Evolutionary conservation across 2,797 vertebrate species (phyloP).

Genomic region (Falco rusticolus): DNA sequence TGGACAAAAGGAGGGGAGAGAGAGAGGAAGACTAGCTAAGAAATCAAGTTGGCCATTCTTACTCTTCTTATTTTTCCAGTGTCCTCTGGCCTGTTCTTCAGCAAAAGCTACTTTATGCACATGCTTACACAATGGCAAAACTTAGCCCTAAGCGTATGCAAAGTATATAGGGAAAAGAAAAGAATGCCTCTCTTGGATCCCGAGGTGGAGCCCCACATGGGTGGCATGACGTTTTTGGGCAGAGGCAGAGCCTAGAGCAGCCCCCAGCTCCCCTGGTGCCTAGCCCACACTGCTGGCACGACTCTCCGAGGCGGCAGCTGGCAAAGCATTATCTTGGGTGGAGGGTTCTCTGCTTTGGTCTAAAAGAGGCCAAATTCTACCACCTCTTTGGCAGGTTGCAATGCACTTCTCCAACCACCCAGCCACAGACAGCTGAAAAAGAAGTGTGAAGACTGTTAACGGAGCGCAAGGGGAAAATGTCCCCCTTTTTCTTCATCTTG

Average conservation of each 20-base stretch:
- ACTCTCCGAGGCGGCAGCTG: not conserved
- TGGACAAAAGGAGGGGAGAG: not conserved
- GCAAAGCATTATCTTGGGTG: not conserved
- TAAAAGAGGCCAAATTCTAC: not conserved
- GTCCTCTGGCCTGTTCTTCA: conserved; percentile 6
- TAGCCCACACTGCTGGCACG: not conserved
- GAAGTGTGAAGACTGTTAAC: not conserved
- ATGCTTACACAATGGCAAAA: conserved; percentile 48
- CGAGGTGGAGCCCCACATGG: not conserved
- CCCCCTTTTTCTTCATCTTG: not conserved
- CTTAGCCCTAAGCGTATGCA: not conserved
- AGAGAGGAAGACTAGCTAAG: not conserved
- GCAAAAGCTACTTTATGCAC: conserved; percentile 16
- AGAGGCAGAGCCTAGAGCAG: conserved; percentile 19
- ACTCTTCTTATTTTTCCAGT: conserved; percentile 8
- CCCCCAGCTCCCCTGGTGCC: not conserved
- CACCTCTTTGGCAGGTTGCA: not conserved
- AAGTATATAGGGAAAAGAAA: conserved; percentile 46
- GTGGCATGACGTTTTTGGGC: conserved; percentile 6
- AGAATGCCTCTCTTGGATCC: conserved; percentile 23
- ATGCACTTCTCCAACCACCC: not conserved
- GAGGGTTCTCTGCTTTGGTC: conserved; percentile 34
- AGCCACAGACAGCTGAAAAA: not conserved
- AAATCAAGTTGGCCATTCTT: not conserved
- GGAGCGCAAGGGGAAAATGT: not conserved